Evolutionary conservation across 2,113 vertebrate genomes (phyloP), one percentile per base, ranked within the genome.

Genomic region (Fulmarus glacialis): DNA sequence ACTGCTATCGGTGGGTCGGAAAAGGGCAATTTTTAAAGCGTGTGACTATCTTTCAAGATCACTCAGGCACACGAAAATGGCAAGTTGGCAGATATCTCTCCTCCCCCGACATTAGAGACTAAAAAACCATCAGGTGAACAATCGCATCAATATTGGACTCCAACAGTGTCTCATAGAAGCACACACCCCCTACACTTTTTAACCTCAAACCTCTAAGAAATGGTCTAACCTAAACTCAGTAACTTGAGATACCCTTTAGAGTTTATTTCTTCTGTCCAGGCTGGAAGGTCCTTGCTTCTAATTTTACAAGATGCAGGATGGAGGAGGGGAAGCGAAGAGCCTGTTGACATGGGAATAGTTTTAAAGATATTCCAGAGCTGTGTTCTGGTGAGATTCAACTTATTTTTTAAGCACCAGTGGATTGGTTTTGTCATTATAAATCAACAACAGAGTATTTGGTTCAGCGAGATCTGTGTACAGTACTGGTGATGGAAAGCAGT

Each of bases 1-100:
- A 9, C 34, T 9, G 53, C 3, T 2, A 3, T 13, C 9, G 0
- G 0, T 2, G 38, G 50, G 16, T 1, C 47, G 72, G 29, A 42
- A n/a, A 42, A 47, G 4, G 13, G 45, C 2, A 2, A 3, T 6
- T n/a, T 20, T 45, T 11, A 15, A 42, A 12, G 26, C 3, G 34
- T 7, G 9, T 16, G 40, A 4, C 6, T 63, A 3, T 40, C 11
- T 6, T 68, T 42, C 9, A 3, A 29, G 27, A 24, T 20, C 43
- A 12, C 53, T 38, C 40, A 48, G 59, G 15, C 77, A 14, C 40
- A 30, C 2, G 3, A 9, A 26, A 22, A 19, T 0, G 6, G 71
- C 36, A 18, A 9, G 18, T 0, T 18, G 34, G 30, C 12, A 48
- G 21, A 18, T 32, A 21, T 2, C n/a, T 22, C 16, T 32, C 63